These are phyloP conservation scores for Gymnocheta viridis DNA, from an alignment of 2,888 invertebrate genomes.

Conservation along the genomic window DNA sequence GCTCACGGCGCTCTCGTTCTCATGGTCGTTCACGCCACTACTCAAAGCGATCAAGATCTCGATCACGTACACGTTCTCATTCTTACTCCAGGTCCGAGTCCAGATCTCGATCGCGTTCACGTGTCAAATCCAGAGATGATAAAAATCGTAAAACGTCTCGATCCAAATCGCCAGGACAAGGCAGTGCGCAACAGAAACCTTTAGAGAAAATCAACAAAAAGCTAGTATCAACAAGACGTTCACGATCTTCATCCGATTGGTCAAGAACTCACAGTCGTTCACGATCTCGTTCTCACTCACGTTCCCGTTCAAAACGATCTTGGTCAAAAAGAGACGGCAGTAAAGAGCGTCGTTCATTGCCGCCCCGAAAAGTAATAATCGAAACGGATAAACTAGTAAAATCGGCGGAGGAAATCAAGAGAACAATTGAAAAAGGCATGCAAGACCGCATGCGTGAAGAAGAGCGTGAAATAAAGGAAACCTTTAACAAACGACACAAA, in stretches of 20 bases:
- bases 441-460: slow-evolving; percentile 78
- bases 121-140: slow-evolving; percentile 55
- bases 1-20: slow-evolving; percentile 74
- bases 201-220: slow-evolving; percentile 76
- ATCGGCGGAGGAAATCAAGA: slow-evolving; percentile 79
- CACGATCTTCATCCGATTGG: slow-evolving; percentile 77
- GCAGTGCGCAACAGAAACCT: slow-evolving; percentile 56
- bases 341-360: slow-evolving; percentile 70
- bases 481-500: slow-evolving; percentile 69
- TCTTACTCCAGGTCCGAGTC: slow-evolving; percentile 70
- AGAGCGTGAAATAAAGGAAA: slow-evolving; percentile 76
- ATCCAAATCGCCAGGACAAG: slow-evolving; percentile 59
- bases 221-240: slow-evolving; percentile 79
- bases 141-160: slow-evolving; percentile 62
- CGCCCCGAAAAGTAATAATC: slow-evolving; percentile 72
- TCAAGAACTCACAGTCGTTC: slow-evolving; percentile 73
- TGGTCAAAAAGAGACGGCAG: slow-evolving; percentile 73
- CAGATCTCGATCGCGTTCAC: slow-evolving; percentile 62
- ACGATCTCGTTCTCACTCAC: slow-evolving; percentile 63
- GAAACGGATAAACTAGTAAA: slow-evolving; percentile 78
- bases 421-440: slow-evolving; percentile 78
- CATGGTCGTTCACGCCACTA: slow-evolving; percentile 76
- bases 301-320: slow-evolving; percentile 66
- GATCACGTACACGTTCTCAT: slow-evolving; percentile 69
- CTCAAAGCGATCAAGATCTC: slow-evolving; percentile 70